phyloP scores from a whole-genome alignment of 2,888 invertebrate species.

The Sialis fuliginosa region DNA sequence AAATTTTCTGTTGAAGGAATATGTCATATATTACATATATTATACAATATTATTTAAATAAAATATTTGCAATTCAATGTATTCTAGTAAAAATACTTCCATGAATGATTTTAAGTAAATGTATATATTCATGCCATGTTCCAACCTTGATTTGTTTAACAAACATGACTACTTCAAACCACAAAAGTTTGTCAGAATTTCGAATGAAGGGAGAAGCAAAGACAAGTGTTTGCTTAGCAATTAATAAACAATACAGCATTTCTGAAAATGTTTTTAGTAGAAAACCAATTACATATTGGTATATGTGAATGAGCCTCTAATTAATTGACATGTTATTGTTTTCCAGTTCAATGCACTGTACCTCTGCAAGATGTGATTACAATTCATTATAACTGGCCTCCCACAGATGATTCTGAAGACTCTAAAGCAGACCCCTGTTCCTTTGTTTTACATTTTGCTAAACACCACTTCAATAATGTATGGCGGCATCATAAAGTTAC shows the following conservation, averaged over 20 bases:
- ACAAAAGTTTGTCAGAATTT: background rate
- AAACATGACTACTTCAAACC: background rate
- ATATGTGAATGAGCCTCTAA: background rate
- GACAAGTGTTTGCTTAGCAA: background rate
- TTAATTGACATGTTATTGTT: conserved; percentile 4
- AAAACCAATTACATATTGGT: background rate
- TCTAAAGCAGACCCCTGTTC: conserved; percentile 23
- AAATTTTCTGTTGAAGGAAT: too few relatives aligned
- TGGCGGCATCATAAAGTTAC: conserved; percentile 38
- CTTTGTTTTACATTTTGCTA: conserved; percentile 45
- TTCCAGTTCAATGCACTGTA: conserved; percentile 33
- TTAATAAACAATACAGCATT: background rate
- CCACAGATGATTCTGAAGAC: conserved; percentile 22
- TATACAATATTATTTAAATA: too few relatives aligned
- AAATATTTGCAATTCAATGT: too few relatives aligned
- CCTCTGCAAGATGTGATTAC: conserved; percentile 36
- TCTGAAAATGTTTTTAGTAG: too few relatives aligned
- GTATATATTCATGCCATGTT: too few relatives aligned
- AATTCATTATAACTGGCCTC: conserved; percentile 28
- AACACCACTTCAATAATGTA: conserved; percentile 31
- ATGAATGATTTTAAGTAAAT: too few relatives aligned
- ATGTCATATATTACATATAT: too few relatives aligned
- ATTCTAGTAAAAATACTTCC: too few relatives aligned
- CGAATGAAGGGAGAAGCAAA: background rate
- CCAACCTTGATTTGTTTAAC: too few relatives aligned